Evolutionary conservation across 2,888 invertebrate genomes (phyloP), one percentile per base, ranked within the genome.

Genomic region (Synergus umbraculus): DNA sequence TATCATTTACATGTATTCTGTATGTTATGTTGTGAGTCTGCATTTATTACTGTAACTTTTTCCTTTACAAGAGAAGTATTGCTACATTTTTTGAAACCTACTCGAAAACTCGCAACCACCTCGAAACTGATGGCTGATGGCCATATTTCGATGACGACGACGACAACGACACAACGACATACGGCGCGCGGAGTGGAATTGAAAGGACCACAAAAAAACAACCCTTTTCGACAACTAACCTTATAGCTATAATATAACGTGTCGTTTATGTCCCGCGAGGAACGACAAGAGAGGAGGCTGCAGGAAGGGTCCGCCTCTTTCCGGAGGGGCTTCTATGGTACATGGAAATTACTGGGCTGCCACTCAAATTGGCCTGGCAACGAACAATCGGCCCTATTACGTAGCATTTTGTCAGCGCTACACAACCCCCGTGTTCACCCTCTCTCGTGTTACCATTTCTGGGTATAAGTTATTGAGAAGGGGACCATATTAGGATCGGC

Each of bases 321-420:
- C 86, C 86, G 87, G 84, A 85, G 86, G 86, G 86, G 82, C 81
- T 83, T 81, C 79, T 67, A 78, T 79, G 76, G 78, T 78, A 79
- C 79, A 82, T 87, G 84, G 90, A 85, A 92, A 91, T 92, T 89
- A 88, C 90, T 87, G 86, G 89, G 87, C 88, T 91, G 91, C 89
- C 90, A 89, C 90, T 91, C 91, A 91, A 92, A 92, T 92, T 92
- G 92, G 92, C 92, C 91, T 87, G 89, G 87, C 90, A 88, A 83
- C 89, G 91, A 90, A 91, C 91, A 91, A 91, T 92, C 90, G 89
- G 90, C 86, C 90, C 91, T 91, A 92, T 91, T 92, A 92, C 90
- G 86, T 84, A 87, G 88, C 89, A 89, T 86, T 88, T 91, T 90
- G 90, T 90, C 91, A 86, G 88, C 87, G 83, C 83, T 84, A 85